phyloP scores from a whole-genome alignment of 2,888 invertebrate species.

The Linnaemya vulpina region DNA sequence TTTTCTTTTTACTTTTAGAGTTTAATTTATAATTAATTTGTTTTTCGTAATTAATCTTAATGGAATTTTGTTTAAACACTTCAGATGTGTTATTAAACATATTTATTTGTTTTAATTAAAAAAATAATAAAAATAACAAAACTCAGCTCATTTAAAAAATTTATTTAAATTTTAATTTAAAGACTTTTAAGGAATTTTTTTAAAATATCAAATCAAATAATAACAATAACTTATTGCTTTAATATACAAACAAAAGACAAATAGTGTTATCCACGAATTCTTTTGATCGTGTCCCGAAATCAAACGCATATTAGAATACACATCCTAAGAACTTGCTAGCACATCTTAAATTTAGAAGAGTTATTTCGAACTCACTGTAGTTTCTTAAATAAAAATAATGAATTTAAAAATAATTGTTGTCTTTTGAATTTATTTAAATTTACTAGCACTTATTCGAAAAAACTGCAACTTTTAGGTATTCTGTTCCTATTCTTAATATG shows the following conservation, averaged over 20 bases:
- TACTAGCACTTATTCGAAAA: too few relatives aligned
- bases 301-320: conserved; percentile 1
- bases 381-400: too few relatives aligned
- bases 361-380: too few relatives aligned
- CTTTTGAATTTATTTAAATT: too few relatives aligned
- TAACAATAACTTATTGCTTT: conserved; percentile 9
- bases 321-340: background rate
- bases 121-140: conserved; percentile 24
- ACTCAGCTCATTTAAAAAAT: conserved; percentile 43
- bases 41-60: conserved; percentile 65
- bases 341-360: too few relatives aligned
- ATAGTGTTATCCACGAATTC: background rate
- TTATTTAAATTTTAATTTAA: background rate
- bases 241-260: conserved; percentile 16
- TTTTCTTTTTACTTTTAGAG: conserved; percentile 50
- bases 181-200: conserved; percentile 54
- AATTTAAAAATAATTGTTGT: too few relatives aligned
- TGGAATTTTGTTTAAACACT: conserved; percentile 69
- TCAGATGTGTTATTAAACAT: conserved; percentile 61
- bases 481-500: too few relatives aligned
- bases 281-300: too few relatives aligned
- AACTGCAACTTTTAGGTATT: too few relatives aligned
- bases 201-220: conserved; percentile 14
- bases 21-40: conserved; percentile 66
- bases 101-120: conserved; percentile 3